A percentile compares a stretch with the other conserved stretches of the same genome.
phyloP scores from a whole-genome alignment of 2,888 invertebrate genomes.

The Caenorhabditis sp. region DNA sequence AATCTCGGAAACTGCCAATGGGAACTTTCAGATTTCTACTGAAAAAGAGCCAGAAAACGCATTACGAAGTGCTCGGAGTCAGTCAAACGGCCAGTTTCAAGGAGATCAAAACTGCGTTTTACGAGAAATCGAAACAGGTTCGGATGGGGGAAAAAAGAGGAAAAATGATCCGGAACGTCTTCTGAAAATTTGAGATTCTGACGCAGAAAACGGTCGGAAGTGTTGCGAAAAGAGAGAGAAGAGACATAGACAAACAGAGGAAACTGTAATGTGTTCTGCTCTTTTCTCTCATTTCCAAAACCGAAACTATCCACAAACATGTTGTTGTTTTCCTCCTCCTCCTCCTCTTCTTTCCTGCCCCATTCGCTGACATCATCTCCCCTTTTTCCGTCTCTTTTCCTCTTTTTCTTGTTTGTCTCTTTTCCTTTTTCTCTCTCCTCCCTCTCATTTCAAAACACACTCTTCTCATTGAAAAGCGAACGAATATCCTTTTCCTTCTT shows the following conservation, averaged over 20 bases:
- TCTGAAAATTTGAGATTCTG: neutral
- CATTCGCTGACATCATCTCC: neutral
- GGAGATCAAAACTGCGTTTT: slow-evolving; percentile 79
- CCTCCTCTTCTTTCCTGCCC: neutral
- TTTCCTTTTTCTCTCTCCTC: neutral
- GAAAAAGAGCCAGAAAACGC: slow-evolving; percentile 27
- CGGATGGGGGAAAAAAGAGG: neutral
- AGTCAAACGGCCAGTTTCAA: slow-evolving; percentile 64
- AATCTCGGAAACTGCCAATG: no score
- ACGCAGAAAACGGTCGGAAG: neutral
- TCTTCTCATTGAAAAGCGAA: no score
- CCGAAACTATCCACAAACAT: no score
- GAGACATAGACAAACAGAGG: no score
- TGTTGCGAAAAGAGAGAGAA: neutral
- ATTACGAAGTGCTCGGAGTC: slow-evolving; percentile 76
- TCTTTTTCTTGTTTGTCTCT: neutral
- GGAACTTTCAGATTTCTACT: slow-evolving; percentile 27
- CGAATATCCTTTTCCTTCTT: no score
- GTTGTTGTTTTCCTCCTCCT: neutral
- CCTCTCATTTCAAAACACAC: neutral
- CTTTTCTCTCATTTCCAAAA: no score
- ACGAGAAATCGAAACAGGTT: slow-evolving; percentile 77
- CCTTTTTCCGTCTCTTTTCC: neutral
- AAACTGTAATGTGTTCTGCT: no score
- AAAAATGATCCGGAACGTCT: neutral